Evolutionary conservation across 2,113 vertebrate genomes (phyloP).

Genomic region (Ciconia boyciana): DNA sequence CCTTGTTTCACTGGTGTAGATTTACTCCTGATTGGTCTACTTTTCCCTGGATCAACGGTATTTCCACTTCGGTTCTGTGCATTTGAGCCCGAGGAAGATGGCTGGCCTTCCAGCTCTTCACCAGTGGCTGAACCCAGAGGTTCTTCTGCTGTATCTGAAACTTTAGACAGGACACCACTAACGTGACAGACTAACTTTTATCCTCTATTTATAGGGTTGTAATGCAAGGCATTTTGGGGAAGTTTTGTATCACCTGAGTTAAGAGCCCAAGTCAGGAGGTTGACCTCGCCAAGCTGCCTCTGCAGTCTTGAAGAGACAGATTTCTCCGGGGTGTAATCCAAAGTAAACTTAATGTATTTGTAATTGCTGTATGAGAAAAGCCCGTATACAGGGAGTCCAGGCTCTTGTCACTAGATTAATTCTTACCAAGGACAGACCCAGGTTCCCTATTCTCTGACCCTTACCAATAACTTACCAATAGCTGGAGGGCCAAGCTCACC

Average conservation of each 20-base stretch:
- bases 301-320: neutral
- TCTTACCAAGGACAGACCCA: neutral
- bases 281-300: neutral
- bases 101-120: conserved; percentile 79
- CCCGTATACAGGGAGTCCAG: neutral
- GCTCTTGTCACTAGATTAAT: neutral
- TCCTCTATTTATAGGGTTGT: neutral
- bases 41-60: conserved; percentile 63
- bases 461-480: neutral
- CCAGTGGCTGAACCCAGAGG: conserved; percentile 72
- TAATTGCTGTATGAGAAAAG: neutral
- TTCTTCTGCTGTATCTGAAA: conserved; percentile 81
- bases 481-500: neutral
- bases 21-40: conserved; percentile 77
- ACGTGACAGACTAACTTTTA: neutral
- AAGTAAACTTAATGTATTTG: neutral
- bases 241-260: neutral
- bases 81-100: conserved; percentile 81
- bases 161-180: conserved; percentile 45
- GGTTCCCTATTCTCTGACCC: neutral
- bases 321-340: neutral
- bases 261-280: neutral
- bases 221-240: neutral
- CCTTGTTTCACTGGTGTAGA: conserved; percentile 79
- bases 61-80: conserved; percentile 70